Conservation (phyloP, 37 sponge, comb jelly and placozoan genomes). For the Agelas oroides region DNA sequence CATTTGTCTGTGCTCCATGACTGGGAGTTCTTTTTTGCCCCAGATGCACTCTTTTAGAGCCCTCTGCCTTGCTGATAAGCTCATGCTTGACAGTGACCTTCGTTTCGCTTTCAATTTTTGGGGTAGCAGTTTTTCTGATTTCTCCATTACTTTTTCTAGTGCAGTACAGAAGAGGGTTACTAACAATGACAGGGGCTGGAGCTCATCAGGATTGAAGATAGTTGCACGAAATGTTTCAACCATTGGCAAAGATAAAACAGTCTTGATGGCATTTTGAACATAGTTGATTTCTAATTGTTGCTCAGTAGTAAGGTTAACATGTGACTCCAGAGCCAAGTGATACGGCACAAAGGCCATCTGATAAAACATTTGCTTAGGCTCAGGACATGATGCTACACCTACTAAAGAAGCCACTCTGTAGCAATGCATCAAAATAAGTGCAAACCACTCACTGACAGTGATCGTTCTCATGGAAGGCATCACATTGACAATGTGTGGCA, state of each 20-base stretch:
- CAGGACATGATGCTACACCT: neutral
- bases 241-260: neutral
- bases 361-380: neutral
- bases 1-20: conserved; percentile 32
- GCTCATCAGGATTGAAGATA: neutral
- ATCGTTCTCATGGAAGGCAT: neutral
- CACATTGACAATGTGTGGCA: neutral
- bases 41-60: conserved; percentile 29
- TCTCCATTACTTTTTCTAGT: neutral
- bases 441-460: neutral
- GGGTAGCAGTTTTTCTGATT: too few relatives aligned
- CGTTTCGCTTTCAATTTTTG: too few relatives aligned
- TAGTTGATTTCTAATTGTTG: neutral
- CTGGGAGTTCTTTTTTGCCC: conserved; percentile 39
- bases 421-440: neutral
- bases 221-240: neutral
- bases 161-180: neutral
- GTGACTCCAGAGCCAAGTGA: neutral
- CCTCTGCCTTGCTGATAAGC: conserved; percentile 9
- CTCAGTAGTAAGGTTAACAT: neutral
- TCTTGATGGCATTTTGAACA: neutral
- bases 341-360: neutral
- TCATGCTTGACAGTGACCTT: neutral
- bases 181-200: neutral
- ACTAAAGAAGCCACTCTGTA: conserved; percentile 15